Evolutionary conservation across 1,140 invertebrate genomes (phyloP).

Genomic region (Schlechtendalia chinensis): DNA sequence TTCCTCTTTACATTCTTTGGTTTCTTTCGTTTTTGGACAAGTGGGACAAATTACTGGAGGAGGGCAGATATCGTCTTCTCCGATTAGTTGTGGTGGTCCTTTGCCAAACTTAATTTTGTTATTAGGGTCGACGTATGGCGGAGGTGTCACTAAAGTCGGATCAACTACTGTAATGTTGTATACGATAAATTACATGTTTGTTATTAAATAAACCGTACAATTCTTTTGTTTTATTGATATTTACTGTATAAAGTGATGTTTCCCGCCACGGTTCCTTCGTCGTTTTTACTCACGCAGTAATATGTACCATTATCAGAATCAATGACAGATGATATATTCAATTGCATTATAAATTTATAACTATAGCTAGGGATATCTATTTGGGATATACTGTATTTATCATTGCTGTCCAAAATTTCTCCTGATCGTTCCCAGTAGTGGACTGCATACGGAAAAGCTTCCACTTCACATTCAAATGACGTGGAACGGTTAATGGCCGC

Average conservation of each 20-base stretch:
- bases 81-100: conserved; percentile 55
- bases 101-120: conserved; percentile 52
- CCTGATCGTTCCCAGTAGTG: conserved; percentile 81
- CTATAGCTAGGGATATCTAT: conserved; percentile 61
- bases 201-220: not conserved
- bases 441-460: conserved; percentile 82
- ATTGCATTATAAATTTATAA: conserved; percentile 63
- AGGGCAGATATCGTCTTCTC: conserved; percentile 65
- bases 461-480: conserved; percentile 79
- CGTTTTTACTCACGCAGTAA: conserved; percentile 81
- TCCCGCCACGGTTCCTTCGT: conserved; percentile 73
- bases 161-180: conserved; percentile 56
- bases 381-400: conserved; percentile 63
- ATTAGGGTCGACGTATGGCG: conserved; percentile 52
- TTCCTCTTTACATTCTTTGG: conserved; percentile 62
- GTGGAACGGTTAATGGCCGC: conserved; percentile 68
- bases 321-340: conserved; percentile 70
- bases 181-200: not conserved
- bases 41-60: conserved; percentile 61
- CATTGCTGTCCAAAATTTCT: conserved; percentile 61
- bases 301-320: conserved; percentile 71
- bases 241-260: conserved; percentile 58
- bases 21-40: conserved; percentile 61
- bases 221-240: not conserved
- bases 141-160: conserved; percentile 57